phyloP scores from a whole-genome alignment of 1,140 invertebrate species.

The Ooceraea biroi region DNA sequence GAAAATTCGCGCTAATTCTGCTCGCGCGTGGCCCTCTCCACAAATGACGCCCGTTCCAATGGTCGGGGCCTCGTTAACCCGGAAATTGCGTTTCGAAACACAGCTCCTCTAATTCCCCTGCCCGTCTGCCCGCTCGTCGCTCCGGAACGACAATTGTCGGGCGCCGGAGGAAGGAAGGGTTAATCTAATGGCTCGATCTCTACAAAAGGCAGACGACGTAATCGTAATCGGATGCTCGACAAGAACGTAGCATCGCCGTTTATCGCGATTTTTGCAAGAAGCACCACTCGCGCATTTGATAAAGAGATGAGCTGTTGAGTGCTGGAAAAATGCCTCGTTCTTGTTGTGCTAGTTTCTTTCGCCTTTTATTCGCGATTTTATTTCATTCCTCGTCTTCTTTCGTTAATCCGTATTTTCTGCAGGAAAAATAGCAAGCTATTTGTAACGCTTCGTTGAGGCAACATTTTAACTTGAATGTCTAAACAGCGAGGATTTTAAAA shows the following conservation, averaged over 20 bases:
- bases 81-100: constrained; percentile 65
- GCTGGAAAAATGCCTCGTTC: neutral
- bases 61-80: constrained; percentile 54
- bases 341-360: neutral
- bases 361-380: neutral
- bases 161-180: constrained; percentile 43
- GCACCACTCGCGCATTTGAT: neutral
- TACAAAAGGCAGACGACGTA: constrained; percentile 20
- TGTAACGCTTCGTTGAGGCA: neutral
- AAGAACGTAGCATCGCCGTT: neutral
- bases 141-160: constrained; percentile 57
- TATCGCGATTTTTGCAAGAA: neutral
- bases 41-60: constrained; percentile 56
- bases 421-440: neutral
- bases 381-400: neutral
- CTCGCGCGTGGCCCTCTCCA: constrained; percentile 43
- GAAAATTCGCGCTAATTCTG: constrained; percentile 62
- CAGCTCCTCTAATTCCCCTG: constrained; percentile 41
- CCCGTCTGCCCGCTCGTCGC: neutral
- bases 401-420: neutral
- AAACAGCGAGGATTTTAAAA: neutral
- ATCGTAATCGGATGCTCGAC: constrained; percentile 27
- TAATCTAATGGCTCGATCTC: constrained; percentile 45
- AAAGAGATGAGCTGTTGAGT: neutral
- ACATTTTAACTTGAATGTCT: neutral